These are phyloP conservation scores for Urocolius indicus DNA, from an alignment of 2,113 vertebrate genomes.

Conservation along the genomic window DNA sequence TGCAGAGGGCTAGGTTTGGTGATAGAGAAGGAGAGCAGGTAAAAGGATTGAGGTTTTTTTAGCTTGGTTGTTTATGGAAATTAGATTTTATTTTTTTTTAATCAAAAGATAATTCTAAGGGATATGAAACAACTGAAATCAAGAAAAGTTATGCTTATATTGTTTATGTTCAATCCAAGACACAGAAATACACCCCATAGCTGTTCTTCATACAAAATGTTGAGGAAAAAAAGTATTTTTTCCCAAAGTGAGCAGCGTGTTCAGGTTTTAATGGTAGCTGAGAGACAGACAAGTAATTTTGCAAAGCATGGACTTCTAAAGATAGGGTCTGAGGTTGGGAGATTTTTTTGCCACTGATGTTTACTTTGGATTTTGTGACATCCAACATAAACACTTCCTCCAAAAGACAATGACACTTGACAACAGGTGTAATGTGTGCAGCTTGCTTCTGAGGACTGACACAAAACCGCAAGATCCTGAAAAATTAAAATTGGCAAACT, in stretches of 20 bases:
- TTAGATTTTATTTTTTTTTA: not conserved
- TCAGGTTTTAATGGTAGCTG: not conserved
- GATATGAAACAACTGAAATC: not conserved
- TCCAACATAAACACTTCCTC: not conserved
- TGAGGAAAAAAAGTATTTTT: not conserved
- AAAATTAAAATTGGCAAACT: not conserved
- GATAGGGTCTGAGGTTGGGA: not conserved
- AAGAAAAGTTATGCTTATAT: not conserved
- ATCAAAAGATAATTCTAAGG: not conserved
- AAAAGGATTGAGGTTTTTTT: not conserved
- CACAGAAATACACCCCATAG: not conserved
- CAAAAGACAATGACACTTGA: not conserved
- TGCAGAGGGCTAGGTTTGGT: not conserved
- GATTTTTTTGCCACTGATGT: not conserved
- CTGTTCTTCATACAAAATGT: not conserved
- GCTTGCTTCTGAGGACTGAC: not conserved
- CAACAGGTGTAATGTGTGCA: not conserved
- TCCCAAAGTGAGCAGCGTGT: not conserved
- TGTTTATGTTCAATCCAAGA: not conserved
- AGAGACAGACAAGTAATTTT: not conserved
- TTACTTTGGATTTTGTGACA: not conserved
- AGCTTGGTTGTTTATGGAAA: not conserved
- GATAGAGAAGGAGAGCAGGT: not conserved
- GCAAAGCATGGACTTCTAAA: not conserved
- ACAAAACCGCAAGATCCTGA: slow-evolving; percentile 22